A percentile compares a stretch with the other conserved stretches of the same genome.
Evolutionary conservation across 92 coral and sea anemone genomes (phyloP).

Genomic region (Palythoa heliodiscus): DNA sequence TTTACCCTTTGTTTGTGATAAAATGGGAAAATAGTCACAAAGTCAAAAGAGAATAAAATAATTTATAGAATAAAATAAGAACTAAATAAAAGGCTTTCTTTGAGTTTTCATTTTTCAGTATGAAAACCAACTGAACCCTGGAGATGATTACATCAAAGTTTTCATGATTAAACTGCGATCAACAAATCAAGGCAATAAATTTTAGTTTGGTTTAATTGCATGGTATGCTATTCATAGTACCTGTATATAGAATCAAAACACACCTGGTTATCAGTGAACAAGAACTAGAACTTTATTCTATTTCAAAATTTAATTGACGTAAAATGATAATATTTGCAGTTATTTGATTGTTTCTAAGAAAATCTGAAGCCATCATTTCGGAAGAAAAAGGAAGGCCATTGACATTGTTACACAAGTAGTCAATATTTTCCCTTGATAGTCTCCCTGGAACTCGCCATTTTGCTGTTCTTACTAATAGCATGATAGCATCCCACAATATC

Average conservation of each 20-base stretch:
- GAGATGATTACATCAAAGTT: background rate
- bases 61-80: constrained; percentile 25
- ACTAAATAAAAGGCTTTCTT: background rate
- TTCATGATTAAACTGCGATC: background rate
- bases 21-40: background rate
- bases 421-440: no score
- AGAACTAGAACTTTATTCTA: background rate
- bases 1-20: constrained; percentile 44
- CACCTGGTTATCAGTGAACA: background rate
- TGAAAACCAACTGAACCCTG: background rate
- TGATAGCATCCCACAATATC: no score
- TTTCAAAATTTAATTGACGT: background rate
- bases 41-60: constrained; percentile 3
- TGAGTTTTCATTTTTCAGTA: background rate
- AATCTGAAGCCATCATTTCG: background rate
- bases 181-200: background rate
- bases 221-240: constrained; percentile 38
- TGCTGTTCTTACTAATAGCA: no score
- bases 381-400: no score
- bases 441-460: no score
- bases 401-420: no score
- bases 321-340: background rate
- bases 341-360: background rate
- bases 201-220: background rate
- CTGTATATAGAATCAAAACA: constrained; percentile 21